Evolutionary conservation across 2,113 vertebrate species (phyloP).

Genomic region (Austrofundulus limnaeus): DNA sequence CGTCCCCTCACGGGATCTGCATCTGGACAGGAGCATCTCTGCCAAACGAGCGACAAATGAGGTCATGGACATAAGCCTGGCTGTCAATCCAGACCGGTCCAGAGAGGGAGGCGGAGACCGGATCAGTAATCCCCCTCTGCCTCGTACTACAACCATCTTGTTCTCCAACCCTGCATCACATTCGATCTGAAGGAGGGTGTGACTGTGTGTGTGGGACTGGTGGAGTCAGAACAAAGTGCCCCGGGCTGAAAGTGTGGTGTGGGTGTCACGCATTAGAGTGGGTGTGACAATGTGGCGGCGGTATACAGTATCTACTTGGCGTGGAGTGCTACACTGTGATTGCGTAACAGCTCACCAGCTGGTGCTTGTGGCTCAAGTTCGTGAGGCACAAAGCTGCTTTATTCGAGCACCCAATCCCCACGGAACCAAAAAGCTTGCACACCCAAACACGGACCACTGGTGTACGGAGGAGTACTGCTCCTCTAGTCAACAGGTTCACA

Average conservation of each 20-base stretch:
- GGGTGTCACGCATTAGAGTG: slow-evolving; percentile 9
- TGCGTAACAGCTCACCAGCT: slow-evolving; percentile 71
- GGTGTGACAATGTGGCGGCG: slow-evolving; percentile 20
- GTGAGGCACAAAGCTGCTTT: slow-evolving; percentile 75
- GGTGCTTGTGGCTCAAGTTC: slow-evolving; percentile 68
- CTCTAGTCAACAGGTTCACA: slow-evolving; percentile 14
- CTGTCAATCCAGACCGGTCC: slow-evolving; percentile 43
- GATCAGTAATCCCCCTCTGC: slow-evolving; percentile 57
- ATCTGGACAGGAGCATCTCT: slow-evolving; percentile 31
- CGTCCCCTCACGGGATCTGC: slow-evolving; percentile 11
- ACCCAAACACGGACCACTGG: slow-evolving; percentile 21
- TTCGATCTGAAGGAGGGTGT: slow-evolving; percentile 35
- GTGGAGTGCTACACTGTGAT: slow-evolving; percentile 45
- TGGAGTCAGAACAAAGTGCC: slow-evolving; percentile 22
- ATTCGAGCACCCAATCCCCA: slow-evolving; percentile 52
- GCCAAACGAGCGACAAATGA: slow-evolving; percentile 54
- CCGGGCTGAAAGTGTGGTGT: slow-evolving; percentile 8
- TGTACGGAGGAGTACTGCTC: slow-evolving; percentile 16
- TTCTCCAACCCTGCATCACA: slow-evolving; percentile 25
- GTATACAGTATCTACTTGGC: slow-evolving; percentile 18
- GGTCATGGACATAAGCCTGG: slow-evolving; percentile 62
- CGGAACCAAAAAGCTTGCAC: slow-evolving; percentile 23
- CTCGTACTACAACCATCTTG: slow-evolving; percentile 37
- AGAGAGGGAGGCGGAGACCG: slow-evolving; percentile 55
- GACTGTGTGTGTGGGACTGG: slow-evolving; percentile 12